These are phyloP conservation scores for Clarias platycephalus DNA, from an alignment of 2,797 vertebrate species.

Conservation along the genomic window DNA sequence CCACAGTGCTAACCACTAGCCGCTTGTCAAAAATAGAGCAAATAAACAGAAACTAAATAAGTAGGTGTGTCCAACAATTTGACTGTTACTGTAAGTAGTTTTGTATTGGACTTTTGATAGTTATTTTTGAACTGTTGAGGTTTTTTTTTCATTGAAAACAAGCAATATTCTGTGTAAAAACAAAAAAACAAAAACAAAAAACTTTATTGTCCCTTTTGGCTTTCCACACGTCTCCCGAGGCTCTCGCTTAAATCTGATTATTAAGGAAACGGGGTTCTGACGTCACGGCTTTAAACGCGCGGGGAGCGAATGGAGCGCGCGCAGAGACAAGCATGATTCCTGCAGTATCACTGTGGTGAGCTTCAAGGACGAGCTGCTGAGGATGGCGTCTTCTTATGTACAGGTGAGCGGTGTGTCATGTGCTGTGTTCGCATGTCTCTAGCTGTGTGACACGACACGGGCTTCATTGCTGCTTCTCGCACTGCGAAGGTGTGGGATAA, in stretches of 20 bases:
- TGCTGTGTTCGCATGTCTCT: background rate
- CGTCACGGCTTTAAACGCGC: slow-evolving; percentile 67
- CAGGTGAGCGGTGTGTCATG: slow-evolving; percentile 67
- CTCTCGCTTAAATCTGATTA: slow-evolving; percentile 71
- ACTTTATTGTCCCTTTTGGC: background rate
- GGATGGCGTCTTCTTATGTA: slow-evolving; percentile 72
- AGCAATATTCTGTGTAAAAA: background rate
- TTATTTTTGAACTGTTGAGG: background rate
- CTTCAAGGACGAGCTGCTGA: slow-evolving; percentile 31
- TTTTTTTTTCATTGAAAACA: background rate
- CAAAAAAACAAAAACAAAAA: background rate
- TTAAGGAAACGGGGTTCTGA: slow-evolving; percentile 73
- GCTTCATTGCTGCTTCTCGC: background rate
- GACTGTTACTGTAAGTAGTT: background rate
- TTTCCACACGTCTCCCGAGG: background rate
- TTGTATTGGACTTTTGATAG: background rate
- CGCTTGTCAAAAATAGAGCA: no score
- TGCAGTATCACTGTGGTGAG: slow-evolving; percentile 45
- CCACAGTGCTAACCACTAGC: no score
- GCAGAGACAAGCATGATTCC: slow-evolving; percentile 56
- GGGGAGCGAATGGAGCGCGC: slow-evolving; percentile 32
- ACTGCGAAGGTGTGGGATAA: background rate
- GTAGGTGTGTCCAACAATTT: no score
- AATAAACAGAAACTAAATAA: no score
- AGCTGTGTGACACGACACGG: background rate